A percentile compares a stretch with the other conserved stretches of the same genome.
These are phyloP conservation scores for Echinometra lucunter DNA, from an alignment of 53 echinoderm and acorn worm genomes.

Conservation along the genomic window DNA sequence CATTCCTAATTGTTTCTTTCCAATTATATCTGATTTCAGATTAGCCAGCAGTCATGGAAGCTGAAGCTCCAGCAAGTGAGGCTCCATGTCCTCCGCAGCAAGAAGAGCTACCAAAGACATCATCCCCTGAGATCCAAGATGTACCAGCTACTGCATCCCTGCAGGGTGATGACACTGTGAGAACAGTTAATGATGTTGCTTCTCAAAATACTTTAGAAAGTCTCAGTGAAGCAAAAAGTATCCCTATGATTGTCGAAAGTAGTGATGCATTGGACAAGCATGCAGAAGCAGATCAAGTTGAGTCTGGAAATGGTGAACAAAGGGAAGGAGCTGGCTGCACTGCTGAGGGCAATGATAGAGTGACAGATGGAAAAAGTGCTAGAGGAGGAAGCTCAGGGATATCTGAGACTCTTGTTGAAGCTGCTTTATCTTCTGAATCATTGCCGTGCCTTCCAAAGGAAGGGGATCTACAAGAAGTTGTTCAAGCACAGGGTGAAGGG, in stretches of 20 bases:
- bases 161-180: not conserved
- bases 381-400: not conserved
- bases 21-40: not conserved
- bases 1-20: not conserved
- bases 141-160: not conserved
- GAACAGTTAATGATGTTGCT: not conserved
- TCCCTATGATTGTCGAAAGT: not conserved
- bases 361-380: not conserved
- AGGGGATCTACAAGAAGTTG: not conserved
- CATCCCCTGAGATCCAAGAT: not conserved
- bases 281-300: not conserved
- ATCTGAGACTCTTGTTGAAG: not conserved
- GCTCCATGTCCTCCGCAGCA: not conserved
- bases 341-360: not conserved
- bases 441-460: not conserved
- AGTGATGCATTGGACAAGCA: not conserved
- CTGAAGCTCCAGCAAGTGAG: not conserved
- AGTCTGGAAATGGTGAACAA: not conserved
- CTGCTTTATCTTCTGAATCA: not conserved
- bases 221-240: not conserved
- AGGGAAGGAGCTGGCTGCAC: not conserved
- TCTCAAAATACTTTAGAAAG: not conserved
- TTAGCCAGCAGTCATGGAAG: constrained; percentile 14
- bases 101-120: not conserved
- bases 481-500: too few relatives aligned